These are phyloP conservation scores for Pelecanoides urinatrix DNA, from an alignment of 2,113 vertebrate genomes.

Conservation along the genomic window DNA sequence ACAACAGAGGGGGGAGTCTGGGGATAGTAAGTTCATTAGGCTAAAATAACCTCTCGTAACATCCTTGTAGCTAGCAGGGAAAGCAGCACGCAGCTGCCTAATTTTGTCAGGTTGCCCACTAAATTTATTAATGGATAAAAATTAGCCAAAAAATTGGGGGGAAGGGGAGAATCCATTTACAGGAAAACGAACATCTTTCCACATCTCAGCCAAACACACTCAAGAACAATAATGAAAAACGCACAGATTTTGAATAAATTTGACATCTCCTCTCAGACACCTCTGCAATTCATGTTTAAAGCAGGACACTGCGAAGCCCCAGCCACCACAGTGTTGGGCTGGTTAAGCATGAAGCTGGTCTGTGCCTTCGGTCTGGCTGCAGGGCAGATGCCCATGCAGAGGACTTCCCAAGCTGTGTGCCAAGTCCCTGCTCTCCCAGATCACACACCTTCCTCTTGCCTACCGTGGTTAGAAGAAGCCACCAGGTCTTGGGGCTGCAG, in stretches of 20 bases:
- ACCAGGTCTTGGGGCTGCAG: rapidly evolving
- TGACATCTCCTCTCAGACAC: background rate
- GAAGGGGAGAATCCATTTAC: background rate
- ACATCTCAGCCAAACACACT: background rate
- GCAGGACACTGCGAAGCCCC: background rate
- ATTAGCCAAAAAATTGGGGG: background rate
- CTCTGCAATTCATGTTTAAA: background rate
- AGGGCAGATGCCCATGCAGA: rapidly evolving
- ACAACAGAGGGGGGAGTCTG: background rate
- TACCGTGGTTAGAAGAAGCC: rapidly evolving
- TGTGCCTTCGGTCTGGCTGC: background rate
- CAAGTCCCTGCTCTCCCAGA: background rate
- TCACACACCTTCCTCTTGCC: background rate
- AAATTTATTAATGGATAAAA: constrained; percentile 16
- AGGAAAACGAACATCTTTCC: background rate
- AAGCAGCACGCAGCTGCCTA: background rate
- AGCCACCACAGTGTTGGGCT: background rate
- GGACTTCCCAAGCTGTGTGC: background rate
- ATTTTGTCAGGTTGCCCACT: constrained; percentile 19
- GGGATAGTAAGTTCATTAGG: constrained; percentile 29
- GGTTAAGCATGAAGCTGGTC: background rate
- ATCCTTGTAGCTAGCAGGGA: background rate
- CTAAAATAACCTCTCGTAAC: constrained; percentile 24
- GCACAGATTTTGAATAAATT: background rate
- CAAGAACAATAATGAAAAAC: background rate